Evolutionary conservation across 2,113 vertebrate species (phyloP).

Genomic region (Calonectris borealis): DNA sequence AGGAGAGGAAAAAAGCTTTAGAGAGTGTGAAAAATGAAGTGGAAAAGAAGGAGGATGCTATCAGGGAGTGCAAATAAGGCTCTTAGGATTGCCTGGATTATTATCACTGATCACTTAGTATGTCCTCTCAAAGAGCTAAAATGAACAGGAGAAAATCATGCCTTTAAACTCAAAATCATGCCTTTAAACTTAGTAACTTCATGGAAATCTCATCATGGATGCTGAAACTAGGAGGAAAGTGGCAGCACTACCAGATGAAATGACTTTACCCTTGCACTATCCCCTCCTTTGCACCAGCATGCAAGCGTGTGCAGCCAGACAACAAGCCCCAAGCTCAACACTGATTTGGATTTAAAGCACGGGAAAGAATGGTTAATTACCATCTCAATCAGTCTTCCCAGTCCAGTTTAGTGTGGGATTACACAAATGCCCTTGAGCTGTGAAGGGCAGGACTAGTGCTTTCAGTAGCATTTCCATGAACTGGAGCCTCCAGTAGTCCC

Average conservation of each 20-base stretch:
- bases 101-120: neutral
- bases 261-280: rapidly evolving
- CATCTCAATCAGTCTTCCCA: neutral
- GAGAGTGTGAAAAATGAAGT: neutral
- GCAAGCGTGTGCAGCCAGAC: neutral
- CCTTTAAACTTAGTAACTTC: neutral
- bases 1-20: neutral
- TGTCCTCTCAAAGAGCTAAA: neutral
- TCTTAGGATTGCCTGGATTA: neutral
- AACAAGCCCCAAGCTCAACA: neutral
- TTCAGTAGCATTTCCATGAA: neutral
- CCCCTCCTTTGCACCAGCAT: neutral
- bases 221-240: neutral
- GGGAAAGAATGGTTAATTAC: neutral
- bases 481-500: neutral
- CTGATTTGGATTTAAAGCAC: neutral
- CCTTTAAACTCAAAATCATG: neutral
- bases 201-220: neutral
- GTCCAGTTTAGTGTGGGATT: neutral
- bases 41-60: neutral
- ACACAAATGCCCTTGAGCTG: neutral
- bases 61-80: neutral
- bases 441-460: neutral
- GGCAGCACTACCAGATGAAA: neutral
- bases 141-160: neutral